phyloP scores from a whole-genome alignment of 2,113 vertebrate species.

The Guaruba guarouba region DNA sequence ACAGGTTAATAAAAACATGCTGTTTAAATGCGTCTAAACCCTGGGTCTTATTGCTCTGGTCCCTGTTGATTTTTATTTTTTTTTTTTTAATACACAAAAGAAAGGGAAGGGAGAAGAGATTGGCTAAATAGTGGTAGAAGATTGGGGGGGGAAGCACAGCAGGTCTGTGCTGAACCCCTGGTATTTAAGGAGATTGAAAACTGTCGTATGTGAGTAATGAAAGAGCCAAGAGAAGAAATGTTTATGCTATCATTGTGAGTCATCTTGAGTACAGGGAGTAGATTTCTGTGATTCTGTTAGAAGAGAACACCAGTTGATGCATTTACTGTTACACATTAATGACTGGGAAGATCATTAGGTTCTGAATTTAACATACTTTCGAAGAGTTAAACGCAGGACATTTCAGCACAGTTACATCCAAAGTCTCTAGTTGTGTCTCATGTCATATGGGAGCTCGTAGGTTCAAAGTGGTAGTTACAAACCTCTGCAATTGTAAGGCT shows the following conservation, averaged over 20 bases:
- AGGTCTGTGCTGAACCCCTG: not conserved
- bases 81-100: not conserved
- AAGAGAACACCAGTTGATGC: not conserved
- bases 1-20: not conserved
- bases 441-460: not conserved
- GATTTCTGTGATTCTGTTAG: not conserved
- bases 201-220: not conserved
- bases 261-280: not conserved
- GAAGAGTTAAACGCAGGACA: not conserved
- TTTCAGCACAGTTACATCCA: not conserved
- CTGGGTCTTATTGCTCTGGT: not conserved
- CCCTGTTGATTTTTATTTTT: not conserved
- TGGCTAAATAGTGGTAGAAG: not conserved
- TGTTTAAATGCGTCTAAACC: not conserved
- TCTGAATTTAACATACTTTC: not conserved
- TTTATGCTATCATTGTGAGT: not conserved
- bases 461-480: not conserved
- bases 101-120: not conserved
- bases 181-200: not conserved
- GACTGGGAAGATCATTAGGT: not conserved
- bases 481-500: not conserved
- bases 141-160: not conserved
- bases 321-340: not conserved
- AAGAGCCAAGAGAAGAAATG: not conserved
- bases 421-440: not conserved